Conservation (phyloP, 1,140 invertebrate species). For the Drosophila miranda region DNA sequence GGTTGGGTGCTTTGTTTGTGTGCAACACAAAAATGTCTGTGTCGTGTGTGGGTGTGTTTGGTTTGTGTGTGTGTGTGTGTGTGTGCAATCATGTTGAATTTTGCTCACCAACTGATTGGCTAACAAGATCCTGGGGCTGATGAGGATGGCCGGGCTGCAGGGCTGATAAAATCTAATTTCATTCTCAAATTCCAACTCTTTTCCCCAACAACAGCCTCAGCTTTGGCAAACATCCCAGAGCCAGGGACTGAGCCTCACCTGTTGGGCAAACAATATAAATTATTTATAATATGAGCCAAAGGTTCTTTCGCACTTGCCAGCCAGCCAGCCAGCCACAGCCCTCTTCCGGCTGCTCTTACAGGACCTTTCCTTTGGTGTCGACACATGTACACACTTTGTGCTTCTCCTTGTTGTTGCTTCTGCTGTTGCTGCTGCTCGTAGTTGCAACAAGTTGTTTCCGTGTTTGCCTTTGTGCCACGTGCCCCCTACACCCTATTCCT, state of each 20-base stretch:
- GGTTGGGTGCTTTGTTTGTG: constrained; percentile 4
- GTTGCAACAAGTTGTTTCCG: constrained; percentile 78
- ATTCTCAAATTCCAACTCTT: constrained; percentile 15
- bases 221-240: constrained; percentile 22
- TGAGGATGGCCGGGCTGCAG: neutral
- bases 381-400: constrained; percentile 33
- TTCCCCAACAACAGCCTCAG: constrained; percentile 7
- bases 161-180: constrained; percentile 29
- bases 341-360: constrained; percentile 5
- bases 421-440: constrained; percentile 38
- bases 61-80: too few relatives aligned
- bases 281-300: constrained; percentile 62
- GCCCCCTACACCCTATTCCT: constrained; percentile 10
- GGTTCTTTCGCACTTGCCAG: constrained; percentile 37
- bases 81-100: constrained; percentile 45
- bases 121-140: constrained; percentile 11
- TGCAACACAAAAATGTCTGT: constrained; percentile 19
- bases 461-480: constrained; percentile 59
- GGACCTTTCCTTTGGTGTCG: constrained; percentile 32
- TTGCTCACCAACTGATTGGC: constrained; percentile 31
- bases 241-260: constrained; percentile 58
- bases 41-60: too few relatives aligned
- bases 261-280: constrained; percentile 70
- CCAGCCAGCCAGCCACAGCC: constrained; percentile 18
- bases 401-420: constrained; percentile 21